Evolutionary conservation across 2,888 invertebrate genomes (phyloP).

Genomic region (Julus scandinavius): DNA sequence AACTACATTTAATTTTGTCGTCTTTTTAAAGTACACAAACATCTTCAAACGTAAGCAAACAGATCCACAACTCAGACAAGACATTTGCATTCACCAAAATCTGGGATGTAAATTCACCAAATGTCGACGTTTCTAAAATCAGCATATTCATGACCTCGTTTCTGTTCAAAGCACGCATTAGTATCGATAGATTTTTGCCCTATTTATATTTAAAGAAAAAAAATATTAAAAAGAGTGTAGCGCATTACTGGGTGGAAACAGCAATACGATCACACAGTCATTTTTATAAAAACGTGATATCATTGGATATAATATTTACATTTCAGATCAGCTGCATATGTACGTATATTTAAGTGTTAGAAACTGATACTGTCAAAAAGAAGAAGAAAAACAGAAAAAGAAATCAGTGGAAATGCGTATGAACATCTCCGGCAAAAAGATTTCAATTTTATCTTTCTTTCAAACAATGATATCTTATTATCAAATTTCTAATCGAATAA

Average conservation of each 20-base stretch:
- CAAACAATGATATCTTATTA: slow-evolving; percentile 29
- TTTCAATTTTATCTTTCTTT: slow-evolving; percentile 36
- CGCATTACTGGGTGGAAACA: neutral
- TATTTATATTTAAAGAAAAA: neutral
- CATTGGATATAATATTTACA: neutral
- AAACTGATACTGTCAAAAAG: neutral
- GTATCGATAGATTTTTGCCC: neutral
- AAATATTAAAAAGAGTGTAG: neutral
- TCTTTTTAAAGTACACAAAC: neutral
- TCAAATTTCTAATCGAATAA: slow-evolving; percentile 43
- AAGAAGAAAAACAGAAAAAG: neutral
- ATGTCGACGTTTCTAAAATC: neutral
- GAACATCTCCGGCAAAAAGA: neutral
- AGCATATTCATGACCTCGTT: neutral
- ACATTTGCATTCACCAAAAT: slow-evolving; percentile 2
- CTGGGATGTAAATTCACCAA: neutral
- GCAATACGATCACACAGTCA: neutral
- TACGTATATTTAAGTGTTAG: neutral
- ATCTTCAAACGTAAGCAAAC: neutral
- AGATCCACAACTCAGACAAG: neutral
- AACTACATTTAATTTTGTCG: slow-evolving; percentile 2
- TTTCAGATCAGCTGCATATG: neutral
- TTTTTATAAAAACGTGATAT: neutral
- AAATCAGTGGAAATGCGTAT: neutral
- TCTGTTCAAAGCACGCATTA: neutral